A percentile compares a stretch with the other conserved stretches of the same genome.
phyloP scores from a whole-genome alignment of 2,888 invertebrate genomes.

The Euplagia quadripunctaria region DNA sequence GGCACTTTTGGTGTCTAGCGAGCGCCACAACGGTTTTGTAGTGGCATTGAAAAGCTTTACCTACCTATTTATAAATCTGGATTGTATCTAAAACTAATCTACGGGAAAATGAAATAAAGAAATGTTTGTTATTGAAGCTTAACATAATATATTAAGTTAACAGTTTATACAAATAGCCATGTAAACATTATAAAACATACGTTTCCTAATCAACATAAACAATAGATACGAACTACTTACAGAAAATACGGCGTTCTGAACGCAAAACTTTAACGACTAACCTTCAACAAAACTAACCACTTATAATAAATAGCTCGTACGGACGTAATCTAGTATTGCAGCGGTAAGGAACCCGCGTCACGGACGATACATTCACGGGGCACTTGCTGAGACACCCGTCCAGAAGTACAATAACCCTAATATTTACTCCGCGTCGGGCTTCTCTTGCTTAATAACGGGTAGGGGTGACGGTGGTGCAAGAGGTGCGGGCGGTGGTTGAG shows the following conservation, averaged over 20 bases:
- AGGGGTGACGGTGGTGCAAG: slow-evolving; percentile 56
- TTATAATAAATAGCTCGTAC: slow-evolving; percentile 69
- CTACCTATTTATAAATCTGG: too few species aligned
- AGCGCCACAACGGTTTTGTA: too few species aligned
- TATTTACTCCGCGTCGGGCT: slow-evolving; percentile 71
- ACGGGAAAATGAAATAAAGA: background rate
- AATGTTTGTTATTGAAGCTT: slow-evolving; percentile 66
- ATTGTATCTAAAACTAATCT: background rate
- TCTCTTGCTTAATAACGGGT: slow-evolving; percentile 78
- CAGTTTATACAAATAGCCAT: slow-evolving; percentile 84
- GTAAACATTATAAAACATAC: slow-evolving; percentile 85
- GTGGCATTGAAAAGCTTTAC: too few species aligned
- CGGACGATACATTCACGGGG: slow-evolving; percentile 74
- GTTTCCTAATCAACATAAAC: slow-evolving; percentile 77
- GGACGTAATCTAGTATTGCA: slow-evolving; percentile 87
- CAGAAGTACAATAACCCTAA: slow-evolving; percentile 5
- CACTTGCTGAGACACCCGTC: slow-evolving; percentile 3
- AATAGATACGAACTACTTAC: slow-evolving; percentile 63
- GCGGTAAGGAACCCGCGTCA: slow-evolving; percentile 73
- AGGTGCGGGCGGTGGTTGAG: slow-evolving; percentile 60
- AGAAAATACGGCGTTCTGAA: slow-evolving; percentile 81
- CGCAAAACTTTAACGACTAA: slow-evolving; percentile 79
- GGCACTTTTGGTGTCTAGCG: too few species aligned
- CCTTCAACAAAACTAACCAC: slow-evolving; percentile 71
- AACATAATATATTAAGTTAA: slow-evolving; percentile 84